phyloP scores from a whole-genome alignment of 1,140 invertebrate species.

The Bombyx mori region ASM3026992v2 NC_085119.1:9174501-9175000 shows the following conservation, averaged over 20 bases:
- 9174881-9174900: not conserved
- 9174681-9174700: no score
- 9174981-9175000: conserved; percentile 1
- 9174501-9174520: no score
- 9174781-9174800: conserved; percentile 88
- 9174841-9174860: conserved; percentile 81
- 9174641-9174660: no score
- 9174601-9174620: no score
- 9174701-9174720: not conserved
- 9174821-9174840: conserved; percentile 96
- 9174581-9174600: no score
- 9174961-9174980: conserved; percentile 1
- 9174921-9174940: conserved; percentile 5
- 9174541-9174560: no score
- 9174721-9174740: conserved; percentile 81
- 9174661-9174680: no score
- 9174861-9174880: not conserved
- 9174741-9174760: conserved; percentile 79
- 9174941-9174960: not conserved
- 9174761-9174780: conserved; percentile 87
- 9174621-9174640: no score
- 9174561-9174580: no score
- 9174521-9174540: no score
- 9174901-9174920: conserved; percentile 15
- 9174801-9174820: conserved; percentile 93